Percentiles rank a stretch among this genome's conserved stretches.
These are phyloP conservation scores for Sterrhoptilus dennistouni DNA, from an alignment of 2,113 vertebrate species.

Conservation along the genomic window DNA sequence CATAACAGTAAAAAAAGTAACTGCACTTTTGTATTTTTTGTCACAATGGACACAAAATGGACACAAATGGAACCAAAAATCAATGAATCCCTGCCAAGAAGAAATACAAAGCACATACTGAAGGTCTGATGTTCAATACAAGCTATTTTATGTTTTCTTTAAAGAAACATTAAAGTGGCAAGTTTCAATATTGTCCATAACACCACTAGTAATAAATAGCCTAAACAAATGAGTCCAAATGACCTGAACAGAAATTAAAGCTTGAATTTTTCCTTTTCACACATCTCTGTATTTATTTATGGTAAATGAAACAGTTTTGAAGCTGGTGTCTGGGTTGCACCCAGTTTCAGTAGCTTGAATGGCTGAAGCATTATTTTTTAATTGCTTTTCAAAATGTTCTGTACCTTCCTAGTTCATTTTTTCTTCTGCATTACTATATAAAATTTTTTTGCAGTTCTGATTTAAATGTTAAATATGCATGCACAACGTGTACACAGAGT, in stretches of 20 bases:
- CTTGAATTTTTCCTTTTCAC: not conserved
- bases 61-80: not conserved
- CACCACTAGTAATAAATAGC: not conserved
- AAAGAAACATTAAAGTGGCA: not conserved
- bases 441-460: not conserved
- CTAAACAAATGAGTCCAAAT: not conserved
- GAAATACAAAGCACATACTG: not conserved
- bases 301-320: not conserved
- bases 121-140: not conserved
- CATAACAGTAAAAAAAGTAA: no score
- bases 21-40: not conserved
- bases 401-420: not conserved
- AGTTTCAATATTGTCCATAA: not conserved
- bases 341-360: not conserved
- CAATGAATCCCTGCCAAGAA: not conserved
- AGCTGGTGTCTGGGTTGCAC: not conserved
- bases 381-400: not conserved
- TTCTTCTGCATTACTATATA: not conserved
- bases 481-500: not conserved
- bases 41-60: not conserved
- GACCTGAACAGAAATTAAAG: not conserved
- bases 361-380: not conserved
- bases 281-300: not conserved
- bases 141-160: not conserved
- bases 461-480: not conserved